Conservation (phyloP, 2,888 invertebrate genomes). For the Linnaemya vulpina region DNA sequence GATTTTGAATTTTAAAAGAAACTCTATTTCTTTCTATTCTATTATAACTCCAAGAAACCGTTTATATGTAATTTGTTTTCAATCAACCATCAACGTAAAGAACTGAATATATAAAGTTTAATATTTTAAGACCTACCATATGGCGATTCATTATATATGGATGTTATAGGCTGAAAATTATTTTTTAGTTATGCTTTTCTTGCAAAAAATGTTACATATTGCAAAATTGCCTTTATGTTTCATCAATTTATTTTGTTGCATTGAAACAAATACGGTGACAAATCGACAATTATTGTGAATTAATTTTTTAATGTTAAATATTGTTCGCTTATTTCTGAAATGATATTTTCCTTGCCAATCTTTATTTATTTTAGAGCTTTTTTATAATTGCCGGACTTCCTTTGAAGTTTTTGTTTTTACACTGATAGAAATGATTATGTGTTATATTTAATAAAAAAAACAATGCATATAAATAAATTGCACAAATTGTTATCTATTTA, state of each 20-base stretch:
- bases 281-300: constrained; percentile 24
- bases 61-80: too few species aligned
- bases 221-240: too few species aligned
- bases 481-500: constrained; percentile 10
- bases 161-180: too few species aligned
- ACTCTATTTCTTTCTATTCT: too few species aligned
- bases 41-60: too few species aligned
- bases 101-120: too few species aligned
- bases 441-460: constrained; percentile 14
- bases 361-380: constrained; percentile 27
- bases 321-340: background rate
- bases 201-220: too few species aligned
- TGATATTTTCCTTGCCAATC: constrained; percentile 15
- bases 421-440: constrained; percentile 19
- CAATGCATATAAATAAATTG: constrained; percentile 20
- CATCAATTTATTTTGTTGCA: background rate
- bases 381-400: constrained; percentile 62
- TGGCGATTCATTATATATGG: too few species aligned
- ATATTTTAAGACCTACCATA: too few species aligned
- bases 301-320: background rate
- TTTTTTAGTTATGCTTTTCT: too few species aligned
- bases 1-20: too few species aligned
- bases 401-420: constrained; percentile 47
- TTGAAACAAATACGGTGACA: background rate
- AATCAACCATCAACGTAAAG: too few species aligned